Evolutionary conservation across 2,113 vertebrate genomes (phyloP), one percentile per base, ranked within the genome.

Genomic region (Malurus cyaneus): DNA sequence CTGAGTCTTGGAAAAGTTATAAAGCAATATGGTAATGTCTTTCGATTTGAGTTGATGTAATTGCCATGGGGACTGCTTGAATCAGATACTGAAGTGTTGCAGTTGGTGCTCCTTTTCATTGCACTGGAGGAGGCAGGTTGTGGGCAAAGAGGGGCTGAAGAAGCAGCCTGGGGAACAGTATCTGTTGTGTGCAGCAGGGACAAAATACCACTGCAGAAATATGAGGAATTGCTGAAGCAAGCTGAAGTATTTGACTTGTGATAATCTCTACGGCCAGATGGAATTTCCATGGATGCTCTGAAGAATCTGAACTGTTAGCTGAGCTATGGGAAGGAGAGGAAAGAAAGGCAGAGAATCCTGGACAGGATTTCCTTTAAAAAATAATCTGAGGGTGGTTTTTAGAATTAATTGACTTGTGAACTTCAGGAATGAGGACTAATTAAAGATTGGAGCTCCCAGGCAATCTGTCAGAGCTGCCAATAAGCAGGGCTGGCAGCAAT

Each of bases 401-500:
- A 70, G 87, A 93, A 89, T 91, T 89, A 92, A 96, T 83, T 92
- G 91, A 94, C 84, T 91, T 80, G 74, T 76, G 83, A 95, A 94
- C 92, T 94, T 95, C 47, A 92, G 93, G 82, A 96, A 90, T 92
- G 90, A 93, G 90, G 88, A 56, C 67, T 95, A 95, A 93, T 93
- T 96, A 94, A 92, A 80, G 95, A 56, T 47, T 86, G 76, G 86
- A 74, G 80, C 83, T 95, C 64, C 17, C 42, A 74, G 92, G 76
- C 90, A 96, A 80, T 87, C 93, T 93, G 82, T 93, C 80, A 79
- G 80, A 84, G 79, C 85, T 94, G 90, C 76, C 84, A 85, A 90
- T 90, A 74, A 74, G 34, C 64, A 83, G 72, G 72, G 52, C 89
- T 89, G 81, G 89, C 89, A 92, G 92, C 87, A 83, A 44, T 86